phyloP scores from a whole-genome alignment of 2,888 invertebrate species.

The Crioceris asparagi region DNA sequence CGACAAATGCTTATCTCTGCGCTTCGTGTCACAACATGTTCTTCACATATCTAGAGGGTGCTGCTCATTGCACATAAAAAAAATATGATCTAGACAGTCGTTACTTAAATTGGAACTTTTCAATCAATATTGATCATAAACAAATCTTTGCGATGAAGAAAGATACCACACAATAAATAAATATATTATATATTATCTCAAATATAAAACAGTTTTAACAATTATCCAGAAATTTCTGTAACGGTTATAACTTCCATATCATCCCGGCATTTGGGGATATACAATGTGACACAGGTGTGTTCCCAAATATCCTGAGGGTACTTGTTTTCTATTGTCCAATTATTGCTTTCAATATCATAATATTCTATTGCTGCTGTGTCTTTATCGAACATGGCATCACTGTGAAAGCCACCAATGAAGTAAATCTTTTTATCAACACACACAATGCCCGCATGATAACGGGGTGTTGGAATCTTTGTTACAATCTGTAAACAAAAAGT shows the following conservation, averaged over 20 bases:
- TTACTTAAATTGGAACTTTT: too few relatives aligned
- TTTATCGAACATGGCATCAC: conserved; percentile 55
- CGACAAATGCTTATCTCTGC: too few relatives aligned
- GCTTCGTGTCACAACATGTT: too few relatives aligned
- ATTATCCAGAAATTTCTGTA: conserved; percentile 12
- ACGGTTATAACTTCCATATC: conserved; percentile 27
- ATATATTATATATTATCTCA: conserved; percentile 1
- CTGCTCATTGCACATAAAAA: too few relatives aligned
- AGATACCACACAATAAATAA: not conserved
- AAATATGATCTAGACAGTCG: too few relatives aligned
- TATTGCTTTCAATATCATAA: conserved; percentile 49
- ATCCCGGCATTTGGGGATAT: conserved; percentile 46
- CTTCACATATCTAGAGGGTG: too few relatives aligned
- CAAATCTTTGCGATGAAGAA: too few relatives aligned
- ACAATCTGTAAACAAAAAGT: conserved; percentile 33
- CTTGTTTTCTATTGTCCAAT: conserved; percentile 52
- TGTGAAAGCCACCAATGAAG: conserved; percentile 58
- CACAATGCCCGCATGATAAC: conserved; percentile 58
- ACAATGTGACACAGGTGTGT: conserved; percentile 54
- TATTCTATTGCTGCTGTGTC: conserved; percentile 56
- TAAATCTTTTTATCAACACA: conserved; percentile 50
- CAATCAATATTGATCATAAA: too few relatives aligned
- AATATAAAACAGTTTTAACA: not conserved
- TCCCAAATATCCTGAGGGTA: conserved; percentile 63
- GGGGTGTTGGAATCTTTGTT: conserved; percentile 51